A percentile compares a stretch with the other conserved stretches of the same genome.
phyloP scores from a whole-genome alignment of 2,113 vertebrate genomes.

The Herpetotheres cachinnans region DNA sequence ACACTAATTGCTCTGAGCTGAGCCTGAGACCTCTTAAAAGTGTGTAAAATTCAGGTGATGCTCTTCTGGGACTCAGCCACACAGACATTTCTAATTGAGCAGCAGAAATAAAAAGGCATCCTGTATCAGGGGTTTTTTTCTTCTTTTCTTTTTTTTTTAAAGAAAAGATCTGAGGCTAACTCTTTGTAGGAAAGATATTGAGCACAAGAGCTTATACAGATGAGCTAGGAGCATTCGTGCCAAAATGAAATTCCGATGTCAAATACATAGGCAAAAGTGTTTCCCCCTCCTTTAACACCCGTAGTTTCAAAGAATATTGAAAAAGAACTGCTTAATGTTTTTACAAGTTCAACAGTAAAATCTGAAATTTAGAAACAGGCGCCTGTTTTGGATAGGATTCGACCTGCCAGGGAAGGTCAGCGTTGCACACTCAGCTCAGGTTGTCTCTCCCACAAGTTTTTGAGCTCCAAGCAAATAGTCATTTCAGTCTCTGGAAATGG shows the following conservation, averaged over 20 bases:
- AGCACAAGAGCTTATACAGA: neutral
- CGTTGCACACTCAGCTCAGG: neutral
- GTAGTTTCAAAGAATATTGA: neutral
- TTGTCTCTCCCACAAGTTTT: neutral
- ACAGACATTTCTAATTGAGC: neutral
- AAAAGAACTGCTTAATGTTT: neutral
- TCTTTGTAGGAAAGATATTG: neutral
- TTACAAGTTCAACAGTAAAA: neutral
- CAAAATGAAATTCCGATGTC: neutral
- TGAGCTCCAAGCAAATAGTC: neutral
- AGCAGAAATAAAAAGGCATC: neutral
- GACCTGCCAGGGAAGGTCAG: neutral
- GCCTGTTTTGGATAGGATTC: neutral
- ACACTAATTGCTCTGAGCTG: neutral
- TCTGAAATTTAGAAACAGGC: neutral
- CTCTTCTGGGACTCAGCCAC: neutral
- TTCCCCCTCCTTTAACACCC: neutral
- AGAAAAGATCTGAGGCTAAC: neutral
- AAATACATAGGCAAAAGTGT: neutral
- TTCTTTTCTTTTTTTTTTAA: neutral
- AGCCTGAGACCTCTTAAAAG: neutral
- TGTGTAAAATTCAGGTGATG: neutral
- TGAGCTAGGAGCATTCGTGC: neutral
- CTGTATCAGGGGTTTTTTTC: no score
- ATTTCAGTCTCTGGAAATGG: neutral